Base-by-base conservation (phyloP, 2,113 vertebrate genomes). In the Sialia sialis region DNA sequence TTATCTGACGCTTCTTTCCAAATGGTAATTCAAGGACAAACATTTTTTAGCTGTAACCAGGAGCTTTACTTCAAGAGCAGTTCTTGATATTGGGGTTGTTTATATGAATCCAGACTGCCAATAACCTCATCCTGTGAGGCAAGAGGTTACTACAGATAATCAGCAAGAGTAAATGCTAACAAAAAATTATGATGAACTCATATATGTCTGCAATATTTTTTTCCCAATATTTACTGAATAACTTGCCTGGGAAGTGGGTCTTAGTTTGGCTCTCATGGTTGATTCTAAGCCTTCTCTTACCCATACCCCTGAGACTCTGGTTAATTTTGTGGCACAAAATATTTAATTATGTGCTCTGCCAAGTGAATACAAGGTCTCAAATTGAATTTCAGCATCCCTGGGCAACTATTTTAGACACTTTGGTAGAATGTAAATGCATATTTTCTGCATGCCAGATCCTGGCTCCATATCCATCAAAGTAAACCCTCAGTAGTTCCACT, bases 321-420 rank as follows among this genome's bases (percentile, higher is more conserved):
- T 91, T 94, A 54, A 90, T 89, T 89, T 67, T 85, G 70, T 96
- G 94, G 89, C 91, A 94, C 87, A 77, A 76, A 94, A 72, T 91
- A 93, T 87, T 95, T 93, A 93, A 94, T 94, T 85, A 80, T 69
- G 67, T 62, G 43, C 75, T 83, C 48, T 94, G 95, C 88, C 81
- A 92, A 94, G 68, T 78, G 85, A 88, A 89, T 89, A 56, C 68
- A 92, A 92, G 82, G 80, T 70, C 90, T 95, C 74, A 54, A 95
- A 88, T 67, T 93, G 90, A 79, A 94, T 89, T 77, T 92, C 70
- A 96, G 77, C 26, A 14, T 84, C 93, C 68, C 79, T 17, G 69
- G 95, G 92, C 96, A 89, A 91, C 92, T 92, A 76, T 73, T 94
- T 86, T 80, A 95, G 93, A 74, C 25, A 82, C 58, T 95, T 77